Evolutionary conservation across 1,140 invertebrate species (phyloP), one percentile per base, ranked within the genome.

Genomic region (Pomacea maculata): DNA sequence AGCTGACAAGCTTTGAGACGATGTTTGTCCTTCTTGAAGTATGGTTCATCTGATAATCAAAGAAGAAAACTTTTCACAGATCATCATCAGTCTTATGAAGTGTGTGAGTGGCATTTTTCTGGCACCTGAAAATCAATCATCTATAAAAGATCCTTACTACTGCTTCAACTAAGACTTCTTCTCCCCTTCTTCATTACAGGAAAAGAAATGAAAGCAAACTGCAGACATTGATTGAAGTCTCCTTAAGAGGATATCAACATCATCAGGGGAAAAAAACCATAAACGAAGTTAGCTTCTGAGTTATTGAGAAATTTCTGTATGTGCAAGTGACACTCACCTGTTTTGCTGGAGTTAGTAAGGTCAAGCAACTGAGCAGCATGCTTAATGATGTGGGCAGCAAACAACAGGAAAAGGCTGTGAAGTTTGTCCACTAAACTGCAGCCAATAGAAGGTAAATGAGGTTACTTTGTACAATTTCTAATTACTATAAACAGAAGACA

Each of bases 361-460:
- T 91, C 91, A 34, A 98, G 89, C 4, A 96, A 87, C 8, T 94
- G 91, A 0, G 95, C 94, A 1, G 95, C 94, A 88, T 97, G 95
- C 86, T 95, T 94, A 0, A 98, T 91, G 84, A 98, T 95, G 86
- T 96, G 95, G 10, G 95, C 95, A 74, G 96, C 96, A 90, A 98
- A 98, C 52, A 97, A 90, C 3, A 96, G 94, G 89, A 98, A 99
- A 0, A 99, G 91, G 45, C 95, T 95, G 90, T 97, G 96, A 14
- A 99, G 90, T 75, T 94, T 94, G 73, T 96, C 94, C 0, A 96
- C 96, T 79, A 98, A 94, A 45, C 93, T 94, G 76, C 93, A 93
- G 95, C 76, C 29, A 61, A 74, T n/a, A 57, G n/a, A 34, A 72
- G 11, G n/a, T 6, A 45, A 45, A 45, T 4, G 11, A 70, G 6